phyloP scores from a whole-genome alignment of 2,113 vertebrate genomes.

The Bungarus multicinctus region DNA sequence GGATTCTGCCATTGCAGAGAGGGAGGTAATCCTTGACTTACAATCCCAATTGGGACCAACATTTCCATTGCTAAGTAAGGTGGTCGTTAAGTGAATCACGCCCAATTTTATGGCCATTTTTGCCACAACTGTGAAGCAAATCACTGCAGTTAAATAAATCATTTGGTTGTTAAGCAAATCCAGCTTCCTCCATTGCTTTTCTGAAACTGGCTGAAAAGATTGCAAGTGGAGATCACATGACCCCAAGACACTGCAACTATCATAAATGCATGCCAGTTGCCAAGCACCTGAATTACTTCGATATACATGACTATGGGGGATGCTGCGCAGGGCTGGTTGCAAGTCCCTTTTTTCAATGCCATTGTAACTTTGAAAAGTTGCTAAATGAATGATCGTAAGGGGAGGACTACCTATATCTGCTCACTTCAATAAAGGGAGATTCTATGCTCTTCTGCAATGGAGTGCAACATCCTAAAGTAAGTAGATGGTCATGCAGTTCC shows the following conservation, averaged over 20 bases:
- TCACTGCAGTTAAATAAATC: not conserved
- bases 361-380: not conserved
- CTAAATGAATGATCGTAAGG: not conserved
- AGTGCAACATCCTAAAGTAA: not conserved
- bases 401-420: not conserved
- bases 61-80: not conserved
- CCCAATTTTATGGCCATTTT: not conserved
- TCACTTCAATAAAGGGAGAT: not conserved
- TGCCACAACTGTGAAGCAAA: not conserved
- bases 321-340: not conserved
- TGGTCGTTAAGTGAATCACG: not conserved
- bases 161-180: not conserved
- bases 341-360: not conserved
- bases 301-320: not conserved
- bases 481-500: not conserved
- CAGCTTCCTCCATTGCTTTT: not conserved
- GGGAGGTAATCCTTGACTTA: not conserved
- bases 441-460: not conserved
- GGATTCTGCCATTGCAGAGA: not conserved
- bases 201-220: not conserved
- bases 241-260: not conserved
- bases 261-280: not conserved
- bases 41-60: not conserved
- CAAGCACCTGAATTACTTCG: not conserved
- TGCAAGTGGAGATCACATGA: not conserved